Base-by-base conservation (phyloP, 2,888 invertebrate genomes). In the Eupithecia subumbrata region DNA sequence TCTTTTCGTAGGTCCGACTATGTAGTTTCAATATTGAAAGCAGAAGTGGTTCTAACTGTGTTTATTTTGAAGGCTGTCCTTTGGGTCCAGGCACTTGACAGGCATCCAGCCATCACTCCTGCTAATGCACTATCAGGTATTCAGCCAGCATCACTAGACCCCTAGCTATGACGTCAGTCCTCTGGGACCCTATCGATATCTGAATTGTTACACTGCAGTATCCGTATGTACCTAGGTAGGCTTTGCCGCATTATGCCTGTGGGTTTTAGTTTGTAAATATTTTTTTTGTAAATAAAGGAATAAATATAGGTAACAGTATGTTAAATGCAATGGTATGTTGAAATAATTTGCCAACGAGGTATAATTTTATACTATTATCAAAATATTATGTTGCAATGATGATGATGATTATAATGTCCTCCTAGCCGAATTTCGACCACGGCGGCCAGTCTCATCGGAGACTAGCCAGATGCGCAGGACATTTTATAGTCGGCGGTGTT, bases 171-270 rank as follows among this genome's bases (percentile, higher is more conserved):
- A 71, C 75, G 75, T 72, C 75, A 64, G 56, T 30, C 64, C 34
- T 14, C 4, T 34, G 64, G 64, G 64, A 34, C 25, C 30, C 68
- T 48, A 45, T 71, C 69, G 64, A 72, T 72, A 72, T 52, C 30
- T 56, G 56, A 72, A 75, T 69, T 69, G 69, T 69, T 76, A 45
- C 72, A 70, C 72, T 76, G 76, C 76, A 73, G 73, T 70, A 45
- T 66, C 34, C 40, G 63, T n/a, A n/a, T n/a, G n/a, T n/a, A 56
- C 2, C 56, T 56, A 56, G 56, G 56, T 68, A 7, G 68, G n/a
- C 63, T 74, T 71, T 67, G 43, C 71, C 43, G 60, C 71, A 68
- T 68, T 71, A 60, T 64, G 30, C 0, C 22, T 43, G 40, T 12
- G 12, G 22, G 56, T 11, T n/a, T 67, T 68, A n/a, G 14, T 52